These are phyloP conservation scores for Abramis brama DNA, from an alignment of 2,113 vertebrate genomes.

Conservation along the genomic window DNA sequence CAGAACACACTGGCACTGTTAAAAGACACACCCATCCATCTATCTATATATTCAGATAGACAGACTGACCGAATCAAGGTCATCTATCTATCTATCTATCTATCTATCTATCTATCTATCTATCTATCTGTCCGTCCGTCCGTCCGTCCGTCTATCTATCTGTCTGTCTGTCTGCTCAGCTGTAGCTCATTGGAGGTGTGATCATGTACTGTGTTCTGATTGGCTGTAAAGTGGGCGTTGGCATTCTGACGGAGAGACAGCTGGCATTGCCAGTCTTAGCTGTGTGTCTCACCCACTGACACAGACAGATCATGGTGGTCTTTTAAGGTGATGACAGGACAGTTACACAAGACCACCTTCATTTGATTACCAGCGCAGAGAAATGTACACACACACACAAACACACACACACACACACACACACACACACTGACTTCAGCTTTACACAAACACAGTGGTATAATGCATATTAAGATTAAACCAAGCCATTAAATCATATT, in stretches of 20 bases:
- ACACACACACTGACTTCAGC: background rate
- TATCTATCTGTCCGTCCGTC: background rate
- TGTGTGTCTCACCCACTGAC: slow-evolving; percentile 5
- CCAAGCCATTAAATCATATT: background rate
- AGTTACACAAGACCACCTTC: slow-evolving; percentile 33
- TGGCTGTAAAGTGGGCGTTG: slow-evolving; percentile 36
- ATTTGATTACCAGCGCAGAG: background rate
- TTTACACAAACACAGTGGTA: background rate
- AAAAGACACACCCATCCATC: background rate
- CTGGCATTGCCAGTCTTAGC: background rate
- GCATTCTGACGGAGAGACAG: slow-evolving; percentile 13
- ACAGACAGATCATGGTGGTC: slow-evolving; percentile 11
- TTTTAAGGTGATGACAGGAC: background rate
- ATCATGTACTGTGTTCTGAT: slow-evolving; percentile 14
- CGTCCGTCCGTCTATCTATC: background rate
- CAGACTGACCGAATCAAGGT: too few species aligned
- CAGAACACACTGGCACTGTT: background rate
- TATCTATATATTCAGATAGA: too few species aligned
- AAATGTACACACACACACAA: background rate
- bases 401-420: slow-evolving; percentile 4
- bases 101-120: background rate
- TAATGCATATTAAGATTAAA: background rate
- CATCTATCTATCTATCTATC: background rate
- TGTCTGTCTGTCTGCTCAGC: background rate
- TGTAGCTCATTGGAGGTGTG: slow-evolving; percentile 1